These are phyloP conservation scores for Oreortyx pictus DNA, from an alignment of 2,797 vertebrate species.

Conservation along the genomic window DNA sequence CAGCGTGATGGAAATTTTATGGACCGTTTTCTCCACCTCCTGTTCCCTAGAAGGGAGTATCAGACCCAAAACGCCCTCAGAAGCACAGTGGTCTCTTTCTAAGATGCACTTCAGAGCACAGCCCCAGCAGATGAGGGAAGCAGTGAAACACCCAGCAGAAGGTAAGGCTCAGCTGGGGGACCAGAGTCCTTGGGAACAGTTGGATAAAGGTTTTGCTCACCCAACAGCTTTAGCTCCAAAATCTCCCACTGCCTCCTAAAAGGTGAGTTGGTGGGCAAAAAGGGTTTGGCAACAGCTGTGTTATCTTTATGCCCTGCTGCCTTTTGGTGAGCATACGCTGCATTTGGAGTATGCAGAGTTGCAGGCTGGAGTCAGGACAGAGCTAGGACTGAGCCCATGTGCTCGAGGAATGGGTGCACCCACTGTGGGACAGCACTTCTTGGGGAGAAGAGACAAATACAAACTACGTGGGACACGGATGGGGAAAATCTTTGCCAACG, in stretches of 20 bases:
- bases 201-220: not conserved
- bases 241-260: not conserved
- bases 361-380: not conserved
- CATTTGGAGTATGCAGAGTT: not conserved
- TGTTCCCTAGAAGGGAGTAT: slow-evolving; percentile 24
- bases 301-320: not conserved
- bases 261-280: not conserved
- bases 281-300: not conserved
- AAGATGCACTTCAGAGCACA: not conserved
- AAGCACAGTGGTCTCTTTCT: slow-evolving; percentile 22
- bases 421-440: not conserved
- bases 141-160: not conserved
- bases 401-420: accelerated
- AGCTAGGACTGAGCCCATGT: accelerated
- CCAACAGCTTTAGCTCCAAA: not conserved
- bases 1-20: slow-evolving; percentile 64
- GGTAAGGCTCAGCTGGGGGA: slow-evolving; percentile 1
- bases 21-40: slow-evolving; percentile 64
- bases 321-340: accelerated
- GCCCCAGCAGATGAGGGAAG: not conserved
- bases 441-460: not conserved
- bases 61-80: slow-evolving; percentile 21
- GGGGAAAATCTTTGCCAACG: not conserved
- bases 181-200: not conserved
- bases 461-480: not conserved